Evolutionary conservation across 2,888 invertebrate genomes (phyloP), one percentile per base, ranked within the genome.

Genomic region (Eupithecia tripunctaria): DNA sequence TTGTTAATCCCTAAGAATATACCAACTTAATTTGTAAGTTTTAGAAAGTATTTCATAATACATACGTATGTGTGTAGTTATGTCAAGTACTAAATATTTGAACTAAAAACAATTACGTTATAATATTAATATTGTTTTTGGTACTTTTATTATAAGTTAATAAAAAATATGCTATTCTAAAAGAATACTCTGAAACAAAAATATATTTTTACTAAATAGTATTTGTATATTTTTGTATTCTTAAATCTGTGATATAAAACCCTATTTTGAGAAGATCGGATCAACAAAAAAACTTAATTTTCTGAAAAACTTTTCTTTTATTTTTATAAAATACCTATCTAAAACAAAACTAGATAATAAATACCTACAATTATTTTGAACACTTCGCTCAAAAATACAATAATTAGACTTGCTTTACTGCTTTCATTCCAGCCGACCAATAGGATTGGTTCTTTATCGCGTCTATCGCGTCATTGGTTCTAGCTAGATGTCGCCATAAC

Each of bases 221-320:
- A 14, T n/a, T 12, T 62, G 12, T 14, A 32, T 63, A n/a, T 71
- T 62, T 36, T 62, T 66, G 59, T 71, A 62, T 71, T 51, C 27
- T 41, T 64, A 21, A 38, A 71, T 29, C 70, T 73, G 70, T 70
- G 70, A 73, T 70, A 75, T 25, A 63, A 32, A n/a, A 63, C 56
- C 56, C 32, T 43, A 43, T 60, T 67, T 68, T 72, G 60, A 29
- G n/a, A 15, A 62, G 83, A 82, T 83, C 84, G 84, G 83, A 71
- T 78, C 66, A 68, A 74, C 66, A 79, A 82, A 84, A 81, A 78
- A 79, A 77, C 67, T 69, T 6, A 41, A 32, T 66, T 76, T 79
- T 73, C 41, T 7, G 2, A 43, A 73, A 70, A 60, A 51, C 62
- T 25, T 71, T 76, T 72, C 29, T 83, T 84, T 84, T 78, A 78